Conservation (phyloP, 2,113 vertebrate genomes). For the Apaloderma vittatum region DNA sequence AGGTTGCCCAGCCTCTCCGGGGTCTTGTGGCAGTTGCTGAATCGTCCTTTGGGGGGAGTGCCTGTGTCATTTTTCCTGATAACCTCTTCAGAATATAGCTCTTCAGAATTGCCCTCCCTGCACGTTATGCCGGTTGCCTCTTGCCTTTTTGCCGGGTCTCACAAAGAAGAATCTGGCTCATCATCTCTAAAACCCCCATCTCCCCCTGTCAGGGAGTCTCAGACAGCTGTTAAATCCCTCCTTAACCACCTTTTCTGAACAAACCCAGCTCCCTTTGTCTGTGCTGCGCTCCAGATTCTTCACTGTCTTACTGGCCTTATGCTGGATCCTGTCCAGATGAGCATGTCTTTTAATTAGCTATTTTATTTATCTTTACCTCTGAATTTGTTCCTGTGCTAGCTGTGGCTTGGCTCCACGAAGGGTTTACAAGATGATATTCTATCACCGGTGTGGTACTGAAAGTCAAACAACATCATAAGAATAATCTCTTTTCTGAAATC, state of each 20-base stretch:
- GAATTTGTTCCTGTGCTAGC: neutral
- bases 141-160: neutral
- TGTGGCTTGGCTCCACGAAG: neutral
- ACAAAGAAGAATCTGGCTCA: neutral
- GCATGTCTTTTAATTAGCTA: neutral
- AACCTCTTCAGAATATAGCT: no score
- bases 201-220: neutral
- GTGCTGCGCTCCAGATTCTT: neutral
- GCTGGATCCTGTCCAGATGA: neutral
- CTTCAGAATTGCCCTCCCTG: neutral
- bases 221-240: neutral
- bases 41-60: accelerated
- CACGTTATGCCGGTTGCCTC: neutral
- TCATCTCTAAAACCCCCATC: neutral
- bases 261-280: neutral
- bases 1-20: neutral
- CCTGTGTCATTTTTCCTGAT: neutral
- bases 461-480: neutral
- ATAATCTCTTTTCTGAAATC: neutral
- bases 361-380: neutral
- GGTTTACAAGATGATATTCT: slow-evolving; percentile 2
- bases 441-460: neutral
- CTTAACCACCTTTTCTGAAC: neutral
- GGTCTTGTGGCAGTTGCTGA: neutral
- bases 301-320: neutral